A percentile compares a stretch with the other conserved stretches of the same genome.
Conservation (phyloP, 2,113 vertebrate species). For the Datnioides undecimradiatus region DNA sequence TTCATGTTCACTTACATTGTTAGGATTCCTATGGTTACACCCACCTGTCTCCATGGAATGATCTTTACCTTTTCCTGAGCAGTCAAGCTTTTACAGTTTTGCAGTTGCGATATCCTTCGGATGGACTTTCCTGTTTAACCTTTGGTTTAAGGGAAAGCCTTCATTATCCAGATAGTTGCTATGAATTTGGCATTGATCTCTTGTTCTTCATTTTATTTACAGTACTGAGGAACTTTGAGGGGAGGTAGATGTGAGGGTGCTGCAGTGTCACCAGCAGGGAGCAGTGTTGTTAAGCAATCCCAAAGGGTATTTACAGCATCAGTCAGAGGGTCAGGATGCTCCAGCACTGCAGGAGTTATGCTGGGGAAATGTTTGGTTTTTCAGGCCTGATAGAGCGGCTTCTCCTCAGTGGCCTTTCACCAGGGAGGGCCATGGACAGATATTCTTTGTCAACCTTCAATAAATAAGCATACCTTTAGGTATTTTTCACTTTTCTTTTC, state of each 20-base stretch:
- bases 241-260: background rate
- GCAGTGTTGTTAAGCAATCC: slow-evolving; percentile 49
- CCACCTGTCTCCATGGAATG: no score
- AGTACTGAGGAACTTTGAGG: no score
- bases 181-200: background rate
- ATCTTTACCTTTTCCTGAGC: no score
- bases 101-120: no score
- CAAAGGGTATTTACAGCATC: slow-evolving; percentile 29
- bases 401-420: background rate
- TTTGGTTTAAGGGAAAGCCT: no score
- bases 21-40: no score
- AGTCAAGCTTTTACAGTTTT: no score
- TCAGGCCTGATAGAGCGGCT: background rate
- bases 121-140: no score
- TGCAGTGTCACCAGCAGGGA: slow-evolving; percentile 44
- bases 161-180: background rate
- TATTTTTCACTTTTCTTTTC: background rate
- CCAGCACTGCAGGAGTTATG: background rate
- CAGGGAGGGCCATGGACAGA: background rate
- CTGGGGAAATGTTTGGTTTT: no score
- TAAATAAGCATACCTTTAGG: background rate
- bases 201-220: background rate
- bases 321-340: background rate
- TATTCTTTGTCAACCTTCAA: background rate
- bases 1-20: no score